phyloP scores from a whole-genome alignment of 92 coral and sea anemone species.

The Zoanthus sansibaricus region DNA sequence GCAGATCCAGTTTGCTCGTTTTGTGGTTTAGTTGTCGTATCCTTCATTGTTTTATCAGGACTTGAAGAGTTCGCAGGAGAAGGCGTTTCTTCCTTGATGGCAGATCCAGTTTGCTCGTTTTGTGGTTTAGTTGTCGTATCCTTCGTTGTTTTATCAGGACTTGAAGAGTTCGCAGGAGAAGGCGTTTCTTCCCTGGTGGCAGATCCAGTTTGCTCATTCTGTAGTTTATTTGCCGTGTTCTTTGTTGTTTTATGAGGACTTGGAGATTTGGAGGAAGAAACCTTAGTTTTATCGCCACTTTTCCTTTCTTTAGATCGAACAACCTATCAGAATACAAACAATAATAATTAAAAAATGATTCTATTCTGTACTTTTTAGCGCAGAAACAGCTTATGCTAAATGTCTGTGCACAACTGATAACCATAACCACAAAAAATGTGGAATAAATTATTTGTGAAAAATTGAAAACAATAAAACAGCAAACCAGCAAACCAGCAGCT shows the following conservation, averaged over 20 bases:
- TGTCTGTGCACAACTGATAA: too few species aligned
- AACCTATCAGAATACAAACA: constrained; percentile 18
- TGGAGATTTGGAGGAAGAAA: constrained; percentile 12
- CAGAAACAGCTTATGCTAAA: too few species aligned
- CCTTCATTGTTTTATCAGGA: constrained; percentile 18
- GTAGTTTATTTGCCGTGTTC: not conserved
- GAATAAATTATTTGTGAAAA: too few species aligned
- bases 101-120: constrained; percentile 1
- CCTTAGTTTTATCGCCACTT: not conserved
- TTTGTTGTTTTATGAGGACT: constrained; percentile 24
- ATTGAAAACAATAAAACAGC: too few species aligned
- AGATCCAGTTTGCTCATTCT: constrained; percentile 1
- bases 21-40: not conserved
- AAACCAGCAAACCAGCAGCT: too few species aligned
- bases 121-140: not conserved
- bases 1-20: constrained; percentile 1
- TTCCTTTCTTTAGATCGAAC: constrained; percentile 25
- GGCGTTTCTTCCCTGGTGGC: not conserved
- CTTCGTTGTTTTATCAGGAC: constrained; percentile 19
- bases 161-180: constrained; percentile 31
- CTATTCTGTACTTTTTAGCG: too few species aligned
- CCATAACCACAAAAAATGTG: too few species aligned
- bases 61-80: constrained; percentile 26
- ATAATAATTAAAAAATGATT: not conserved
- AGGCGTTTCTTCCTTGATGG: not conserved